These are phyloP conservation scores for Cancer borealis DNA, from an alignment of 2,888 invertebrate genomes.

Conservation along the genomic window DNA sequence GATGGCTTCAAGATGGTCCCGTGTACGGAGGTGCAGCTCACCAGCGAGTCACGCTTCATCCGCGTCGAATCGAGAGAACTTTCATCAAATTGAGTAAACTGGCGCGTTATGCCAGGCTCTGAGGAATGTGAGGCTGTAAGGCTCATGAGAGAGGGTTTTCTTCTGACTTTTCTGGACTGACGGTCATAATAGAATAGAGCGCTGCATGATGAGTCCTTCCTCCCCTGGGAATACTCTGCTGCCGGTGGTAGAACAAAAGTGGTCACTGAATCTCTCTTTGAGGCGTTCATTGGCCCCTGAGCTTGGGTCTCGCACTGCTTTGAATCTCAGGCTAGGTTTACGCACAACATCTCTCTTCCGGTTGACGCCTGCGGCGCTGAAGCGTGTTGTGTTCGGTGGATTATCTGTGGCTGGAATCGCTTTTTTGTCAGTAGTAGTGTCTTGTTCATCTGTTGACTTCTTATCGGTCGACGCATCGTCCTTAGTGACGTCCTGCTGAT, in stretches of 20 bases:
- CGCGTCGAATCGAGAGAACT: background rate
- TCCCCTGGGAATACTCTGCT: background rate
- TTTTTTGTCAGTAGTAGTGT: background rate
- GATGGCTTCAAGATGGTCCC: constrained; percentile 68
- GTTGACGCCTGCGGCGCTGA: background rate
- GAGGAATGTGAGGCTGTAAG: constrained; percentile 62
- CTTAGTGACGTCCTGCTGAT: background rate
- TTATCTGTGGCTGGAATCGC: background rate
- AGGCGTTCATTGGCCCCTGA: background rate
- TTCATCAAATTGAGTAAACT: constrained; percentile 66
- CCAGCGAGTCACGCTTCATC: constrained; percentile 61
- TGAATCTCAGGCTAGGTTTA: constrained; percentile 34
- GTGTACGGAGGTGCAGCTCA: constrained; percentile 45
- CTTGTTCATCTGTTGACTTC: background rate
- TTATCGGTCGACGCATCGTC: background rate
- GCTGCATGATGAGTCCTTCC: constrained; percentile 53
- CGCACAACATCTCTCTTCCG: background rate
- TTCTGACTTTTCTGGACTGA: constrained; percentile 49
- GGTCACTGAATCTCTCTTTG: constrained; percentile 42
- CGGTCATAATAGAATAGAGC: constrained; percentile 45
- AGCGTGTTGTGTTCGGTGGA: background rate
- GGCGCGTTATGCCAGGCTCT: constrained; percentile 44
- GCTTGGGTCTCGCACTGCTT: background rate
- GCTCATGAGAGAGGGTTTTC: constrained; percentile 66
- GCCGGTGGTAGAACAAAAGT: background rate